Evolutionary conservation across 1,140 invertebrate genomes (phyloP), one percentile per base, ranked within the genome.

Genomic region (Contarinia nasturtii): DNA sequence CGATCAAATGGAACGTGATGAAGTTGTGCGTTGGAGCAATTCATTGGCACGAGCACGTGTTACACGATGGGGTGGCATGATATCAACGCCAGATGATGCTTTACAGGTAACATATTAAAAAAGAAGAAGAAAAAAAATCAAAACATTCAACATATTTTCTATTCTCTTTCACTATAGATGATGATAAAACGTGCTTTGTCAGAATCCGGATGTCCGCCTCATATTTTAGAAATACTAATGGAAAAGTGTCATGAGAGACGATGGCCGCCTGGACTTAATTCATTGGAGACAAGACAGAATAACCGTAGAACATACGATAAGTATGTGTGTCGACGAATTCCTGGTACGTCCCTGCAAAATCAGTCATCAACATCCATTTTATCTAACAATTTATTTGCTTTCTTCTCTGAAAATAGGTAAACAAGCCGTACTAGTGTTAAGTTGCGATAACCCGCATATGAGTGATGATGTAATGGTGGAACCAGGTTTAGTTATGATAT

Each of bases 401-500:
- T n/a, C n/a, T n/a, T n/a, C n/a, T n/a, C n/a, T n/a, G n/a, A n/a
- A n/a, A n/a, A n/a, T n/a, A 63, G 61, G 61, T 41, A 92, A 91
- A 60, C 90, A 94, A 68, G 91, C 92, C 42, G 91, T 97, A 22
- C 72, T 95, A 53, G 90, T 95, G 21, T 75, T 96, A 54, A 81
- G 85, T 49, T 93, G 89, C 65, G 91, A 97, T 64, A 97, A 97
- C 62, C 73, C 77, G 21, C 91, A 95, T 60, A 90, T 97, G 73
- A 81, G 86, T 51, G 87, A 90, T 53, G 88, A 95, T 54, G 89
- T 96, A 77, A 90, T 95, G 73, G 74, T 92, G 27, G 88, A 94
- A 54, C 92, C 92, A 3, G 92, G 92, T n/a, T 72, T 96, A 52
- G 88, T 96, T 14, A 94, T 97, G 90, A 97, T 97, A 56, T 97